A percentile compares a stretch with the other conserved stretches of the same genome.
These are phyloP conservation scores for Cottus gobio DNA, from an alignment of 2,113 vertebrate genomes.

Conservation along the genomic window DNA sequence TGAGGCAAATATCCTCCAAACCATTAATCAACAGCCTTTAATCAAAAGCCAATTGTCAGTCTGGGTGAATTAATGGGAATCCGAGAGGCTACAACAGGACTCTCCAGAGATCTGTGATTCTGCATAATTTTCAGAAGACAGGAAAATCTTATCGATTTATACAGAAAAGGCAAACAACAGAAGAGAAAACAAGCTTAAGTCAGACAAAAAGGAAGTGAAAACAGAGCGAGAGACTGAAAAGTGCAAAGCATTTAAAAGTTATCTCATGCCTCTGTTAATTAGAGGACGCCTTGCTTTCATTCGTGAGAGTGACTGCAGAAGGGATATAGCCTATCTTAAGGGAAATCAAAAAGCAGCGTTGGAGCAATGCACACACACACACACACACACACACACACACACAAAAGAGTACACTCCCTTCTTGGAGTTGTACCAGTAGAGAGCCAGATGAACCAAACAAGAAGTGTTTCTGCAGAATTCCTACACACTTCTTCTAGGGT, in stretches of 20 bases:
- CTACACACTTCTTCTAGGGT: background rate
- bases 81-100: slow-evolving; percentile 24
- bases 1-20: slow-evolving; percentile 50
- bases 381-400: background rate
- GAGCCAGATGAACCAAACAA: slow-evolving; percentile 29
- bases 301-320: slow-evolving; percentile 31
- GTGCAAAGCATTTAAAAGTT: slow-evolving; percentile 27
- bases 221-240: slow-evolving; percentile 7
- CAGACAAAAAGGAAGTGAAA: background rate
- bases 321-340: slow-evolving; percentile 22
- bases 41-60: slow-evolving; percentile 66
- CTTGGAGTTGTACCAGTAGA: slow-evolving; percentile 35
- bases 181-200: background rate
- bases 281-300: slow-evolving; percentile 47
- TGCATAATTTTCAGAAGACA: background rate
- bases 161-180: slow-evolving; percentile 21
- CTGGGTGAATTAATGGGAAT: slow-evolving; percentile 45
- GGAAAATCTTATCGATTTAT: background rate
- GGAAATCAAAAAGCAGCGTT: slow-evolving; percentile 51
- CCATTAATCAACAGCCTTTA: slow-evolving; percentile 67
- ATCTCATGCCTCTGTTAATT: slow-evolving; percentile 38
- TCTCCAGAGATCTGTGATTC: slow-evolving; percentile 22
- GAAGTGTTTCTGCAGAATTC: slow-evolving; percentile 29
- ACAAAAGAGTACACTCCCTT: background rate
- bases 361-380: background rate